Conservation (phyloP, 2,797 vertebrate genomes). For the Melanotaenia maccullochi region DNA sequence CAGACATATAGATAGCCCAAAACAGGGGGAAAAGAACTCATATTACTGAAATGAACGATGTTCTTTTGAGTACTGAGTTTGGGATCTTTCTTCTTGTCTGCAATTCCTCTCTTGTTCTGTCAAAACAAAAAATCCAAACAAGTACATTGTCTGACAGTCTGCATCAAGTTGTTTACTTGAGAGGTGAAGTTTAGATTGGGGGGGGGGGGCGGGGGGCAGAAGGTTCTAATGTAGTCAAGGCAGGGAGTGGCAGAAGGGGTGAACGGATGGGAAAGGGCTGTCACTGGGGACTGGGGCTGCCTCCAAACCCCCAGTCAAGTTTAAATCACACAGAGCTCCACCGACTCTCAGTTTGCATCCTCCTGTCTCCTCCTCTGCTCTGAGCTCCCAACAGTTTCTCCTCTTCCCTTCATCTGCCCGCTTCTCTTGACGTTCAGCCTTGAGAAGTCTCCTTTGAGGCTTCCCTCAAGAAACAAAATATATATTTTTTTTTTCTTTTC, state of each 20-base stretch:
- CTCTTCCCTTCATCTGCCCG: constrained; percentile 49
- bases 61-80: constrained; percentile 42
- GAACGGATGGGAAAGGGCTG: constrained; percentile 71
- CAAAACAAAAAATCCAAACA: constrained; percentile 86
- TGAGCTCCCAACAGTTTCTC: constrained; percentile 41
- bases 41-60: constrained; percentile 49
- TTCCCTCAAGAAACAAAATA: constrained; percentile 6
- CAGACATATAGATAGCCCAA: constrained; percentile 46
- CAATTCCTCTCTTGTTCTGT: constrained; percentile 59
- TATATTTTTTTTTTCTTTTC: neutral
- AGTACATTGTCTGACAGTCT: constrained; percentile 79
- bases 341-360: constrained; percentile 78
- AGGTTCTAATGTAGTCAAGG: constrained; percentile 55
- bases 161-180: constrained; percentile 79
- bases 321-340: constrained; percentile 83
- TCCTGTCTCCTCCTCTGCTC: constrained; percentile 54
- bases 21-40: constrained; percentile 41
- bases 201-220: constrained; percentile 48
- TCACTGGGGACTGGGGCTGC: constrained; percentile 81
- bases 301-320: constrained; percentile 82
- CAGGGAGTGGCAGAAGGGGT: constrained; percentile 68
- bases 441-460: constrained; percentile 17
- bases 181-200: constrained; percentile 74
- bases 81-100: constrained; percentile 50
- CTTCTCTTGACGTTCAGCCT: constrained; percentile 25